These are phyloP conservation scores for Napeogenes inachia DNA, from an alignment of 2,888 invertebrate species.

Conservation along the genomic window DNA sequence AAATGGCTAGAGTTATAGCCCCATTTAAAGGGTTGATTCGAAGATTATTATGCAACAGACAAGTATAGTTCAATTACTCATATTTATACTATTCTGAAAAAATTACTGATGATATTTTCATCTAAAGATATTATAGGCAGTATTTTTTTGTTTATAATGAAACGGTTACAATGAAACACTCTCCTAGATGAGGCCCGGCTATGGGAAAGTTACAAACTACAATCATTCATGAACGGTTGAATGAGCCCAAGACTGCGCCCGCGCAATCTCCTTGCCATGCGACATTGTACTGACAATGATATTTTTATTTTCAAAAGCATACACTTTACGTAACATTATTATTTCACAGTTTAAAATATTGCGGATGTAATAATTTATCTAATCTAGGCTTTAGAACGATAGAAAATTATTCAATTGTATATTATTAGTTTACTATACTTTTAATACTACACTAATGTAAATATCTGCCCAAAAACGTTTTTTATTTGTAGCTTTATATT, in stretches of 20 bases:
- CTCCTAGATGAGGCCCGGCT: constrained; percentile 58
- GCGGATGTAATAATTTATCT: no score
- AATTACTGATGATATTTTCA: not conserved
- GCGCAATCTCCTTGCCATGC: constrained; percentile 34
- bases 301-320: not conserved
- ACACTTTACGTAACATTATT: not conserved
- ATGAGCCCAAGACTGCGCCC: constrained; percentile 63
- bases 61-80: no score
- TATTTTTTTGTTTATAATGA: not conserved
- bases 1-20: constrained; percentile 9
- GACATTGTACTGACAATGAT: constrained; percentile 13
- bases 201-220: constrained; percentile 71
- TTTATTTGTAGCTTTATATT: no score
- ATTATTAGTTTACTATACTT: no score
- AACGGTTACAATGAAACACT: constrained; percentile 24
- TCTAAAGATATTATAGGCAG: not conserved
- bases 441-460: no score
- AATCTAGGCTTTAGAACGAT: no score
- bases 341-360: not conserved
- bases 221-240: constrained; percentile 73
- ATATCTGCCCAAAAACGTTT: no score
- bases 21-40: constrained; percentile 2
- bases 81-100: no score
- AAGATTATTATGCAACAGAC: not conserved
- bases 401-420: no score